Conservation (phyloP, 2,888 invertebrate species). For the Nemoura dubitans region DNA sequence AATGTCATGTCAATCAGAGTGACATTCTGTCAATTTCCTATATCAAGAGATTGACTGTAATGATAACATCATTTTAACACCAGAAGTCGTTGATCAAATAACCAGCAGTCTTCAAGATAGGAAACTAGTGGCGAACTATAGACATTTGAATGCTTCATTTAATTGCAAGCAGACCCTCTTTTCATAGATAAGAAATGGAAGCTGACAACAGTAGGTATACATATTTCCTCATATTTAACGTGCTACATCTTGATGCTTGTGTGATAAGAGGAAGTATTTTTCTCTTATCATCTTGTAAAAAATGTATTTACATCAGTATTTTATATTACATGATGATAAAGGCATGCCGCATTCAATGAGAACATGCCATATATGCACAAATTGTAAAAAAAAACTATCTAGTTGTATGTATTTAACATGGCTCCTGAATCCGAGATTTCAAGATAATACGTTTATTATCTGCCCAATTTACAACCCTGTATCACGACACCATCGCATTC, state of each 20-base stretch:
- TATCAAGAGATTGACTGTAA: not conserved
- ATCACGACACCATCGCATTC: not conserved
- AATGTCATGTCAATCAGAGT: not conserved
- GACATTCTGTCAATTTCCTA: not conserved
- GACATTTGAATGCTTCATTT: too few relatives aligned
- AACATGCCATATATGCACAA: not conserved
- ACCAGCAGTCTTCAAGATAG: too few relatives aligned
- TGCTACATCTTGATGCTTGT: not conserved
- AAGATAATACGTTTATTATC: not conserved
- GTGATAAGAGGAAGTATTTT: not conserved
- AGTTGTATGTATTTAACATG: not conserved
- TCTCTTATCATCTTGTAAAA: not conserved
- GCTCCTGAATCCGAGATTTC: not conserved
- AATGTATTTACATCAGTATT: not conserved
- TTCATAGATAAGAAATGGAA: too few relatives aligned
- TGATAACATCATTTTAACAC: not conserved
- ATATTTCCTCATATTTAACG: not conserved
- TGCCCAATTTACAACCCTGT: not conserved
- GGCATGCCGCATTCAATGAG: not conserved
- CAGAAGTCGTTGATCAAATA: too few relatives aligned
- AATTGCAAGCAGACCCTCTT: too few relatives aligned
- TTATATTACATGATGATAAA: too few relatives aligned
- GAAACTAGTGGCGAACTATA: too few relatives aligned
- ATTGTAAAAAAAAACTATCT: not conserved
- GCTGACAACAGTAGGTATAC: too few relatives aligned